Evolutionary conservation across 1,140 invertebrate species (phyloP), one percentile per base, ranked within the genome.

Genomic region (Popillia japonica): DNA sequence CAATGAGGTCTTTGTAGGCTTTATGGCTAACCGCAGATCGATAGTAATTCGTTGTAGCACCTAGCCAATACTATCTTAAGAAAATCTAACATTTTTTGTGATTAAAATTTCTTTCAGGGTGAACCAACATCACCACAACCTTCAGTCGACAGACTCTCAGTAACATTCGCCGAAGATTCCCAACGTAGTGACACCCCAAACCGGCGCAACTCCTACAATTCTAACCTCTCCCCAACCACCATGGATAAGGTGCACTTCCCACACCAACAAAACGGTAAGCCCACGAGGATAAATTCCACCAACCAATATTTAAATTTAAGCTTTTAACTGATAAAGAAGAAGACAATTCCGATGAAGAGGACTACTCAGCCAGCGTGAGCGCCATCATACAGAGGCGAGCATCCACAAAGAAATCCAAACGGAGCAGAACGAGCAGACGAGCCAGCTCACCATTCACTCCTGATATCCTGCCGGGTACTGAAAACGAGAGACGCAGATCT

Each of bases 301-400:
- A n/a, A n/a, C n/a, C n/a, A n/a, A n/a, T 44, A 2, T 14, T 17
- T 55, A 34, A 40, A n/a, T 7, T 9, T 2, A 1, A 41, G 10
- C 22, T 7, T 44, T 76, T 23, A n/a, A n/a, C n/a, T 76, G 0
- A 79, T 80, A 80, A 81, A 84, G 87, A 86, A 77, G 80, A 73
- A 81, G 89, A 90, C 77, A 89, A 90, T 64, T 87, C 89, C 3
- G 90, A 92, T 80, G 92, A 94, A 78, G 94, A 95, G 79, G 94
- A 96, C 81, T 96, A 96, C 84, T 96, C 94, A 0, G 91, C 91
- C 8, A 95, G 94, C 80, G 91, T 95, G 55, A 94, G 91, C 78
- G 94, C 93, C 3, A 95, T 96, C 75, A 91, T 96, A 78, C 92
- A 94, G 83, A 89, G 94, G 77, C 88, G 92, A 78, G 92, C 92